Evolutionary conservation across 2,888 invertebrate species (phyloP).

Genomic region (Agonum fuliginosum): DNA sequence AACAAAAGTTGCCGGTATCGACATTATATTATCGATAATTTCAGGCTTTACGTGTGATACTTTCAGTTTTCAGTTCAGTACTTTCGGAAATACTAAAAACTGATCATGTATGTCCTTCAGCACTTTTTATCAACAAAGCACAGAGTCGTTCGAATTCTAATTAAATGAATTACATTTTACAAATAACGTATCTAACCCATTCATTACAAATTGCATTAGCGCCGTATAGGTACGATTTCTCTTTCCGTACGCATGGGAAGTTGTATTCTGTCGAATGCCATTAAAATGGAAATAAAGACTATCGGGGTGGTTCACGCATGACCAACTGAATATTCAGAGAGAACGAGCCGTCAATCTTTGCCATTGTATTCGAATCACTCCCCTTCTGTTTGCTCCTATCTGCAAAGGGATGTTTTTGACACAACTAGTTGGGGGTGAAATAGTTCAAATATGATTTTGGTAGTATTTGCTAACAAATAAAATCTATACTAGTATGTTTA

Average conservation of each 20-base stretch:
- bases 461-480: too few species aligned
- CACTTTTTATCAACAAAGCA: too few species aligned
- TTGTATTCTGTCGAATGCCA: not conserved
- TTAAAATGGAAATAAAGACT: constrained; percentile 48
- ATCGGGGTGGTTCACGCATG: constrained; percentile 37
- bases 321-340: not conserved
- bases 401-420: not conserved
- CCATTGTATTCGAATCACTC: constrained; percentile 24
- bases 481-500: too few species aligned
- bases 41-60: too few species aligned
- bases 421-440: constrained; percentile 25
- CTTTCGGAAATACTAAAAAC: too few species aligned
- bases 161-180: too few species aligned
- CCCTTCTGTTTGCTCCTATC: not conserved
- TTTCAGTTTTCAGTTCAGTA: too few species aligned
- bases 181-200: constrained; percentile 31
- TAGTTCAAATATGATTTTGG: not conserved
- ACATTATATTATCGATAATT: too few species aligned
- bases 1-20: too few species aligned
- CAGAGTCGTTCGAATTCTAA: too few species aligned
- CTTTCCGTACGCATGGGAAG: not conserved
- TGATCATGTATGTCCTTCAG: too few species aligned
- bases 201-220: not conserved
- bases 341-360: constrained; percentile 15
- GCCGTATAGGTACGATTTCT: not conserved